phyloP scores from a whole-genome alignment of 2,888 invertebrate genomes.

The Fragum sueziense region DNA sequence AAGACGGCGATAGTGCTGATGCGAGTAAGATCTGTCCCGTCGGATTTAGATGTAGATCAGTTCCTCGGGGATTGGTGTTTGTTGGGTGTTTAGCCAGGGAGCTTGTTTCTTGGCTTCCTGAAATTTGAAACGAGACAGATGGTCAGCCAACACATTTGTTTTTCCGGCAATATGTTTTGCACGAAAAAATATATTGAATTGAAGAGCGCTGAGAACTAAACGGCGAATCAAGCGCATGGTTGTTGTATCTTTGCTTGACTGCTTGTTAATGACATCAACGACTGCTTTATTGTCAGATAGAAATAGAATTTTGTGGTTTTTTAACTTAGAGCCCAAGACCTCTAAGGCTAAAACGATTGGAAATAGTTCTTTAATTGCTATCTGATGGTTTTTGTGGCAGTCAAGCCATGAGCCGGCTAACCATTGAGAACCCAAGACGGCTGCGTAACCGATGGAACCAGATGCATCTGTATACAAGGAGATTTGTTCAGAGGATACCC shows the following conservation, averaged over 20 bases:
- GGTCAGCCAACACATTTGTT: conserved; percentile 6
- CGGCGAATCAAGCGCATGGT: background rate
- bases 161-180: conserved; percentile 3
- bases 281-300: conserved; percentile 33
- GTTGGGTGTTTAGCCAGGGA: background rate
- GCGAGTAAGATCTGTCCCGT: background rate
- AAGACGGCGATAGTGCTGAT: background rate
- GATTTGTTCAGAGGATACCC: background rate
- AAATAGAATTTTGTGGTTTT: conserved; percentile 33
- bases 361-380: conserved; percentile 25
- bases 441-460: conserved; percentile 12
- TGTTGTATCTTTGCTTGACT: conserved; percentile 22
- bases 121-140: conserved; percentile 16
- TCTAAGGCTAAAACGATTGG: conserved; percentile 29
- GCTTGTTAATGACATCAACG: conserved; percentile 27
- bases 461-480: conserved; percentile 33
- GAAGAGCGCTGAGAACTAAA: background rate
- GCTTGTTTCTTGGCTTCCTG: conserved; percentile 3
- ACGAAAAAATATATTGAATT: conserved; percentile 16
- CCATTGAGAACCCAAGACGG: conserved; percentile 32
- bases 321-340: conserved; percentile 28
- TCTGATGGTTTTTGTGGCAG: background rate
- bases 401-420: conserved; percentile 10
- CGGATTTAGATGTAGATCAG: background rate
- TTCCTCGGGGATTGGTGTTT: background rate